Conservation (phyloP, 2,797 vertebrate species). For the Pogoniulus pusillus region DNA sequence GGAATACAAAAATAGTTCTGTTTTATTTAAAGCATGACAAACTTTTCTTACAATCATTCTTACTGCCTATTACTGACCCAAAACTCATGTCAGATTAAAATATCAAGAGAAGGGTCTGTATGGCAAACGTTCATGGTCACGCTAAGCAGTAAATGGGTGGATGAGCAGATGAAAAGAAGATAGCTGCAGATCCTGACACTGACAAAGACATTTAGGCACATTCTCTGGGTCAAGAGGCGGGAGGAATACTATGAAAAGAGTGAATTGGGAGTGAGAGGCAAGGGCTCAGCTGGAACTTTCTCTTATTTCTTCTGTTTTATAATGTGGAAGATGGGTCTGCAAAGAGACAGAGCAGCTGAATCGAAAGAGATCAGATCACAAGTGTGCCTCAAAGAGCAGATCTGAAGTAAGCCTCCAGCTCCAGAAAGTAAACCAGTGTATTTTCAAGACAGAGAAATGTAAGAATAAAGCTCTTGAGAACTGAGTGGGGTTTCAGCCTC, state of each 20-base stretch:
- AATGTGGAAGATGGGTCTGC: background rate
- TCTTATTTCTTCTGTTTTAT: background rate
- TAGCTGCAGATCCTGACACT: background rate
- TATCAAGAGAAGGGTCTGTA: constrained; percentile 7
- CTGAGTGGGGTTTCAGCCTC: background rate
- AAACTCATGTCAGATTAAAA: background rate
- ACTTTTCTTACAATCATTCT: background rate
- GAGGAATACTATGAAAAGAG: background rate
- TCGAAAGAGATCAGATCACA: background rate
- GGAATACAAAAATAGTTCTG: background rate
- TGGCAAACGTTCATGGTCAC: background rate
- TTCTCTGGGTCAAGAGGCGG: background rate
- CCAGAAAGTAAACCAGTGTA: background rate
- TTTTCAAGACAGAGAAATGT: background rate
- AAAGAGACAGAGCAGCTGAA: background rate
- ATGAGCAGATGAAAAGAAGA: background rate
- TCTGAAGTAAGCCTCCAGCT: background rate
- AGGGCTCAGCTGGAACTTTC: background rate
- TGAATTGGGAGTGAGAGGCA: background rate
- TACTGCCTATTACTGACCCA: background rate
- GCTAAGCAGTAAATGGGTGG: background rate
- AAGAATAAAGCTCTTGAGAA: background rate
- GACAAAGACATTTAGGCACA: background rate
- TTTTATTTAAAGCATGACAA: background rate
- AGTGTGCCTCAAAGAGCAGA: background rate